These are phyloP conservation scores for Actinia equina DNA, from an alignment of 64 coral and sea anemone species.

Conservation along the genomic window DNA sequence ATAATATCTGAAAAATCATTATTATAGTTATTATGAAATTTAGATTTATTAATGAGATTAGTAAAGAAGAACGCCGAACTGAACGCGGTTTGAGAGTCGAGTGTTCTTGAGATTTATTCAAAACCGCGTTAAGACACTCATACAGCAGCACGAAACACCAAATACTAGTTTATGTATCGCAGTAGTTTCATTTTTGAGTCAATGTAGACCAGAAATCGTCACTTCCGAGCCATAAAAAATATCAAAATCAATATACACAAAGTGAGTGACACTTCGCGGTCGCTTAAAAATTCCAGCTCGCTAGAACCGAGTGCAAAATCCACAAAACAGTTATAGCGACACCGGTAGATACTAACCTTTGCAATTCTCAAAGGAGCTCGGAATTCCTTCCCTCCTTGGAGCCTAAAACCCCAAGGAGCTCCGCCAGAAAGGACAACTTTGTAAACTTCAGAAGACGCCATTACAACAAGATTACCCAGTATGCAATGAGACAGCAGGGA, in stretches of 20 bases:
- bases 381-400: constrained; percentile 97
- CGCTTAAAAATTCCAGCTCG: not conserved
- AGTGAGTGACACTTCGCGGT: constrained; percentile 1
- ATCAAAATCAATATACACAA: constrained; percentile 10
- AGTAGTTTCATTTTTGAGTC: not conserved
- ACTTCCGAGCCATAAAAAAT: constrained; percentile 21
- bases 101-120: not conserved
- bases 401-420: constrained; percentile 96
- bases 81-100: not conserved
- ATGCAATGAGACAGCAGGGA: not conserved
- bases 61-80: constrained; percentile 1
- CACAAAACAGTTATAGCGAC: not conserved
- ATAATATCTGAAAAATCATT: not conserved
- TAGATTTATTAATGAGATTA: constrained; percentile 14
- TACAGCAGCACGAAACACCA: not conserved
- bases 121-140: not conserved
- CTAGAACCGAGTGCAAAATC: constrained; percentile 1
- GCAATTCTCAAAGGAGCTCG: constrained; percentile 96
- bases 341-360: constrained; percentile 64
- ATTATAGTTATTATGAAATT: constrained; percentile 7
- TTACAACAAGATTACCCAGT: constrained; percentile 26
- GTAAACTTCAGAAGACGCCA: constrained; percentile 87
- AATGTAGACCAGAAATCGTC: not conserved
- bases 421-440: constrained; percentile 86
- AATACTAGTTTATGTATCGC: not conserved